Evolutionary conservation across 2,888 invertebrate genomes (phyloP).

Genomic region (Geophilus truncorum): DNA sequence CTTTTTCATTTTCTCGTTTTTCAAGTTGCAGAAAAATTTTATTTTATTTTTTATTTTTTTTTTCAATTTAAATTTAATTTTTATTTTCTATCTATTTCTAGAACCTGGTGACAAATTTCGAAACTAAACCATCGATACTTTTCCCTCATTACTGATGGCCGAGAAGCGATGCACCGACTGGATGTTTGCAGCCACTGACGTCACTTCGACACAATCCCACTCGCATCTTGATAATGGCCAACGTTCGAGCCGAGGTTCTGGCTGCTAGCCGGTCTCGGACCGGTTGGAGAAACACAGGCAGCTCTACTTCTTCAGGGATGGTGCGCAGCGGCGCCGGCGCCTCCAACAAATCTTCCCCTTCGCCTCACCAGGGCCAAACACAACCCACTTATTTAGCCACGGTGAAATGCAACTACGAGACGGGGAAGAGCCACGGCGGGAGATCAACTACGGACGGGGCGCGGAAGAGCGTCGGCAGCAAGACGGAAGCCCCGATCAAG

Average conservation of each 20-base stretch:
- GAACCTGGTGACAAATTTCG: too few species aligned
- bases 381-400: not conserved
- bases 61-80: not conserved
- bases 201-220: not conserved
- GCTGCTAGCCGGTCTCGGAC: slow-evolving; percentile 43
- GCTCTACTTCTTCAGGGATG: not conserved
- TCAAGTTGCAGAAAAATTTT: not conserved
- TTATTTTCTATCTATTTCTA: not conserved
- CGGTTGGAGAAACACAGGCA: slow-evolving; percentile 41
- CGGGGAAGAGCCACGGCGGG: not conserved
- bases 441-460: not conserved
- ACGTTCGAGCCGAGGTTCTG: slow-evolving; percentile 43
- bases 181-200: not conserved
- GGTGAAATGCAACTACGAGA: not conserved
- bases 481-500: slow-evolving; percentile 19
- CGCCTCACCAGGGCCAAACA: not conserved
- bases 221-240: slow-evolving; percentile 40
- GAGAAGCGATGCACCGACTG: not conserved
- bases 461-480: not conserved
- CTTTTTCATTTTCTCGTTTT: too few species aligned
- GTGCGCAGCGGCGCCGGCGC: not conserved
- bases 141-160: not conserved
- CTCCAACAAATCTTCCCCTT: not conserved
- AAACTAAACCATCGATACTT: too few species aligned
- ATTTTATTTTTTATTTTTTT: not conserved